A percentile compares a stretch with the other conserved stretches of the same genome.
phyloP scores from a whole-genome alignment of 2,113 vertebrate species.

The Atractosteus spatula region DNA sequence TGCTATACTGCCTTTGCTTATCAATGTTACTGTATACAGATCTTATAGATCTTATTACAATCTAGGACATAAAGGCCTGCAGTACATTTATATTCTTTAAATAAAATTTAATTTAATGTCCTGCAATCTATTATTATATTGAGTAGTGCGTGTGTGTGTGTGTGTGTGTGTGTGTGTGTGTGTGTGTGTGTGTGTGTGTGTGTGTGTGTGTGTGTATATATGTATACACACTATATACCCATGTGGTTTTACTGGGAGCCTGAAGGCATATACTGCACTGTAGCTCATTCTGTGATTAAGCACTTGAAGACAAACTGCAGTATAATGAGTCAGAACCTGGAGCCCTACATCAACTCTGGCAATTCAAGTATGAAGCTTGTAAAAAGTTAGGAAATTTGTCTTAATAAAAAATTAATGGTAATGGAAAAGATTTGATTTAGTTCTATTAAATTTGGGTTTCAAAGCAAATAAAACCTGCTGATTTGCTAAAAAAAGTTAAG shows the following conservation, averaged over 20 bases:
- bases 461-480: too few relatives aligned
- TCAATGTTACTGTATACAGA: too few relatives aligned
- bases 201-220: not conserved
- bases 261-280: not conserved
- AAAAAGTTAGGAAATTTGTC: not conserved
- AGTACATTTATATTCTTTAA: too few relatives aligned
- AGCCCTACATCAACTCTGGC: not conserved
- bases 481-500: too few relatives aligned
- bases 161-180: not conserved
- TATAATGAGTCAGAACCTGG: not conserved
- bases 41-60: too few relatives aligned
- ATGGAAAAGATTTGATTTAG: too few relatives aligned
- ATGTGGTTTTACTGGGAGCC: not conserved
- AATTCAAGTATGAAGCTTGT: not conserved
- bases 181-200: not conserved
- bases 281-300: not conserved
- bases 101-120: too few relatives aligned
- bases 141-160: not conserved
- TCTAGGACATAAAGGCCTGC: too few relatives aligned
- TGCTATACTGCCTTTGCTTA: too few relatives aligned
- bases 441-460: too few relatives aligned
- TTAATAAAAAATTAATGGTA: not conserved
- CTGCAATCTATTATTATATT: too few relatives aligned
- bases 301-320: not conserved
- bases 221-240: not conserved